Conservation (phyloP, 1,140 invertebrate genomes). For the Pseudachorutes palmiensis region DNA sequence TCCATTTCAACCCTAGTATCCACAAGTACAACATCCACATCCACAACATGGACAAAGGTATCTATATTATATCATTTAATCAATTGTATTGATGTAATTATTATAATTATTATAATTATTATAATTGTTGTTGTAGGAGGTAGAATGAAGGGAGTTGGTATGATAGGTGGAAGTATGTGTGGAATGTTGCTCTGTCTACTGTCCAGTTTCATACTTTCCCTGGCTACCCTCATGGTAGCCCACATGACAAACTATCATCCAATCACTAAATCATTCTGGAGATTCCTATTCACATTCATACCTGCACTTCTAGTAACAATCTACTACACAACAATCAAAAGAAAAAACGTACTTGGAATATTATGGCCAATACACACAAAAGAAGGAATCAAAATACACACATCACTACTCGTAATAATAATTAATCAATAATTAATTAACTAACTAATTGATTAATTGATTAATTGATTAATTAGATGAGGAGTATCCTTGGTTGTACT, state of each 20-base stretch:
- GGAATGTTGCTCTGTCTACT: constrained; percentile 34
- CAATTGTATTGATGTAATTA: no score
- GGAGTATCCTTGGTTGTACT: constrained; percentile 35
- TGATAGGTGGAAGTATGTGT: background rate
- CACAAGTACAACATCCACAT: no score
- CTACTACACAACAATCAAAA: constrained; percentile 23
- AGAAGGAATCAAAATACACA: constrained; percentile 22
- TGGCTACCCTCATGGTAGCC: constrained; percentile 34
- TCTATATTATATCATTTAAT: no score
- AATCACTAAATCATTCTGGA: constrained; percentile 37
- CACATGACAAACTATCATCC: constrained; percentile 34
- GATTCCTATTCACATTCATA: constrained; percentile 29
- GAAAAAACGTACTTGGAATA: background rate
- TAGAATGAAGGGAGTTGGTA: no score
- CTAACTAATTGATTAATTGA: constrained; percentile 4
- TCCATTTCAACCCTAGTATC: no score
- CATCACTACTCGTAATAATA: constrained; percentile 31
- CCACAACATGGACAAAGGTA: no score
- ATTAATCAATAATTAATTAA: background rate
- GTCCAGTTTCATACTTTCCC: constrained; percentile 26
- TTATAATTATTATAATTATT: no score
- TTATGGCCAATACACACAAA: constrained; percentile 3
- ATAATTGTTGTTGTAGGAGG: no score
- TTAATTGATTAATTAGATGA: constrained; percentile 21
- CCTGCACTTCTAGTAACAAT: constrained; percentile 24